phyloP scores from a whole-genome alignment of 2,113 vertebrate species.

The Thamnophis sirtalis region DNA sequence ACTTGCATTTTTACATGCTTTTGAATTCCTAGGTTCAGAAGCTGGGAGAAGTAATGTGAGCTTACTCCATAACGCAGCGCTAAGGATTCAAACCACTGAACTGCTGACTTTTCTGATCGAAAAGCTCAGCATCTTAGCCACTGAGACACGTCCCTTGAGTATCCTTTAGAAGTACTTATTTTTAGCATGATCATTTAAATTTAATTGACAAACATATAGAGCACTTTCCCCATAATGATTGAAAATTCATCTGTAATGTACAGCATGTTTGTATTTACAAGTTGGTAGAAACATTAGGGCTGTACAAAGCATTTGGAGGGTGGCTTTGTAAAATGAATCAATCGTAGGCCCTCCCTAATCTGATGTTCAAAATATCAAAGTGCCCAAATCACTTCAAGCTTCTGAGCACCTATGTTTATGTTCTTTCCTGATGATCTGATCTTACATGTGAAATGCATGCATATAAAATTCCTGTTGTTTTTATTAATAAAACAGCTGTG shows the following conservation, averaged over 20 bases:
- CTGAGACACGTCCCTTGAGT: too few relatives aligned
- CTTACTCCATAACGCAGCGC: too few relatives aligned
- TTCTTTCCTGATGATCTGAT: background rate
- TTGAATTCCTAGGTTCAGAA: too few relatives aligned
- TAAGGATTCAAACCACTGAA: too few relatives aligned
- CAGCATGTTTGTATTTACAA: background rate
- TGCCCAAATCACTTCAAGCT: background rate
- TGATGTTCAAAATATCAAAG: background rate
- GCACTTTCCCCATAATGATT: background rate
- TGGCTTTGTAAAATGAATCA: background rate
- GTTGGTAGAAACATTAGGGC: background rate
- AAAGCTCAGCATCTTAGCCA: too few relatives aligned
- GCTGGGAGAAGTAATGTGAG: too few relatives aligned
- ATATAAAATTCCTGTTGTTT: background rate
- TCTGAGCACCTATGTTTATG: background rate
- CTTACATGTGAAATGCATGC: background rate
- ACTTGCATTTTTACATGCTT: too few relatives aligned
- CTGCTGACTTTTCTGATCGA: too few relatives aligned
- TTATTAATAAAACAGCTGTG: background rate
- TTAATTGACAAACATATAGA: background rate
- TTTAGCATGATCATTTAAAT: background rate
- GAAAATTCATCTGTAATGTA: background rate
- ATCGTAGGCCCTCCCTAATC: background rate
- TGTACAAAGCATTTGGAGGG: background rate
- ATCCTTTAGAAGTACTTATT: background rate